Conservation (phyloP, 1,140 invertebrate genomes). For the Pseudomyrmex flavicornis region DNA sequence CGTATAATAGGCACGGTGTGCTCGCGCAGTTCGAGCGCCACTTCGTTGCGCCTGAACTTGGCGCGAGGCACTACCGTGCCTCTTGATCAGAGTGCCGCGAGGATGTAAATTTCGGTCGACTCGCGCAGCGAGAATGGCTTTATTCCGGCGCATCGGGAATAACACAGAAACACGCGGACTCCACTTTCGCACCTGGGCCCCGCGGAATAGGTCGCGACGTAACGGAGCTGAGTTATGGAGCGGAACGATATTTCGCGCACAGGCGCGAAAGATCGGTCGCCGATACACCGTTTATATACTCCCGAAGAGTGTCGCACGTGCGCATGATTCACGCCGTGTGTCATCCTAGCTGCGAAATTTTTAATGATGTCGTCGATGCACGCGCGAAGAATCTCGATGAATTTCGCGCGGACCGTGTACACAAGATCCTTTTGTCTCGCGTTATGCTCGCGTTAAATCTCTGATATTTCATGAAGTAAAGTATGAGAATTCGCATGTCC, state of each 20-base stretch:
- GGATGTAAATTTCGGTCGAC: conserved; percentile 37
- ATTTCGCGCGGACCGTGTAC: background rate
- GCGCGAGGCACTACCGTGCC: too few relatives aligned
- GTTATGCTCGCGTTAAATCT: conserved; percentile 3
- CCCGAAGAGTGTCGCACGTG: background rate
- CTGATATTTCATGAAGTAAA: conserved; percentile 4
- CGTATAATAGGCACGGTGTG: too few relatives aligned
- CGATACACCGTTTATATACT: background rate
- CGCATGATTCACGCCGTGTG: conserved; percentile 36
- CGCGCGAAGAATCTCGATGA: conserved; percentile 44
- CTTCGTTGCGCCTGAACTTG: too few relatives aligned
- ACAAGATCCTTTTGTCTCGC: background rate
- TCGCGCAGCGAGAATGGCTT: conserved; percentile 35
- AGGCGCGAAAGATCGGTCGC: background rate
- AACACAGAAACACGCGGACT: conserved; percentile 15
- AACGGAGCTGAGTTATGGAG: conserved; percentile 43
- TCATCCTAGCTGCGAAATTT: conserved; percentile 56
- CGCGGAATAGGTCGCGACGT: conserved; percentile 8
- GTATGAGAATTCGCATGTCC: too few relatives aligned
- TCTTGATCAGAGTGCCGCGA: background rate
- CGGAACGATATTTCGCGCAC: conserved; percentile 39
- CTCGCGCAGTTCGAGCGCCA: too few relatives aligned
- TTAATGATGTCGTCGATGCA: conserved; percentile 40
- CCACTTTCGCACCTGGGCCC: conserved; percentile 37
- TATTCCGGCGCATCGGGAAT: conserved; percentile 33